Conservation (phyloP, 2,113 vertebrate species). For the Nothocercus julius region DNA sequence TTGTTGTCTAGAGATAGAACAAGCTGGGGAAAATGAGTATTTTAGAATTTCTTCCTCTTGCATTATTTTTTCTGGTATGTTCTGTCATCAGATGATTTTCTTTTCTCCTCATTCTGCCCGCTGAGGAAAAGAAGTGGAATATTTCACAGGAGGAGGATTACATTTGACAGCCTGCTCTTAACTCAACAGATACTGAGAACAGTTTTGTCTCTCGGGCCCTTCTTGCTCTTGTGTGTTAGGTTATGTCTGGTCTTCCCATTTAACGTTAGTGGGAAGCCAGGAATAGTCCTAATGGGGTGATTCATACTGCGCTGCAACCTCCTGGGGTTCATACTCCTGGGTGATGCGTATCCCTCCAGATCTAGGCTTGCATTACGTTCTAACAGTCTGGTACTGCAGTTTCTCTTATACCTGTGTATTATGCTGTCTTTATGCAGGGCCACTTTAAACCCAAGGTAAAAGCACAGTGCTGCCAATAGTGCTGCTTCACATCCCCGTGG, state of each 20-base stretch:
- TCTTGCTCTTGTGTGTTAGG: not conserved
- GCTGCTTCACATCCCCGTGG: not conserved
- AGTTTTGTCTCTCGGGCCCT: not conserved
- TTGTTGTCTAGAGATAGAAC: not conserved
- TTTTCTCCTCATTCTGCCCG: not conserved
- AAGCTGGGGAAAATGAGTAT: not conserved
- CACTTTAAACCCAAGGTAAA: not conserved
- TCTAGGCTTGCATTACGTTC: not conserved
- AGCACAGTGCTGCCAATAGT: not conserved
- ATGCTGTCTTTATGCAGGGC: not conserved
- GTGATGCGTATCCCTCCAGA: not conserved
- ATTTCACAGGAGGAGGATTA: not conserved
- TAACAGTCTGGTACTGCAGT: not conserved
- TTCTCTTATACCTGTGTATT: not conserved
- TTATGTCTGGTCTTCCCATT: not conserved
- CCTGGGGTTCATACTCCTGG: not conserved
- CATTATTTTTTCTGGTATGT: not conserved
- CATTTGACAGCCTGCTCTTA: not conserved
- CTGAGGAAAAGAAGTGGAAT: not conserved
- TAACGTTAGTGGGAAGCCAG: rapidly evolving
- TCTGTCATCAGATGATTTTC: not conserved
- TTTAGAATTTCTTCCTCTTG: not conserved
- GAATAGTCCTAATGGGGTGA: not conserved
- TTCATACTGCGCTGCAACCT: not conserved
- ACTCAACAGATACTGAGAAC: not conserved